Conservation (phyloP, 2,113 vertebrate genomes). For the Progne subis region DNA sequence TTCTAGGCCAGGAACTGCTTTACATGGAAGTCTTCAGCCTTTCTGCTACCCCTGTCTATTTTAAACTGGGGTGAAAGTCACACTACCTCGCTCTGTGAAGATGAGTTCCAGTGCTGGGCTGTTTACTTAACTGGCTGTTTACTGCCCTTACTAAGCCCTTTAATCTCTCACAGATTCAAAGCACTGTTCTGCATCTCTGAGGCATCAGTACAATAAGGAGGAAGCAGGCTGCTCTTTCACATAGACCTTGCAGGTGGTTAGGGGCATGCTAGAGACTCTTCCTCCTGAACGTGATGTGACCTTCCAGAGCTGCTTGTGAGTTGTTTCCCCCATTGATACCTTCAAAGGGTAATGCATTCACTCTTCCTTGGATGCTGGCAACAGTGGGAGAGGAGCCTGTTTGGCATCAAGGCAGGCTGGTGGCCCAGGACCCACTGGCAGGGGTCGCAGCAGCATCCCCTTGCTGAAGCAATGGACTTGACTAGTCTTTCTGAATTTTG, state of each 20-base stretch:
- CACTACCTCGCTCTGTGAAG: slow-evolving; percentile 68
- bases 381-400: slow-evolving; percentile 6
- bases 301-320: slow-evolving; percentile 19
- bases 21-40: slow-evolving; percentile 39
- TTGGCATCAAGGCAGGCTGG: neutral
- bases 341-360: neutral
- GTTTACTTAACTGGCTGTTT: slow-evolving; percentile 75
- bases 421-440: slow-evolving; percentile 64
- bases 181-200: slow-evolving; percentile 38
- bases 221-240: slow-evolving; percentile 3
- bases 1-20: slow-evolving; percentile 50
- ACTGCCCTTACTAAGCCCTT: slow-evolving; percentile 62
- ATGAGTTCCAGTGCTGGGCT: slow-evolving; percentile 67
- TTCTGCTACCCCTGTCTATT: slow-evolving; percentile 17
- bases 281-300: neutral
- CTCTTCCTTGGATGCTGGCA: neutral
- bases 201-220: neutral
- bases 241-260: neutral
- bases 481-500: slow-evolving; percentile 73
- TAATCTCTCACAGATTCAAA: slow-evolving; percentile 33
- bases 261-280: neutral
- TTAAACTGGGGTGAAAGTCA: slow-evolving; percentile 67
- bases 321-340: neutral
- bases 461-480: slow-evolving; percentile 75
- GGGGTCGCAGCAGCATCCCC: slow-evolving; percentile 47